These are phyloP conservation scores for Trachelipus rathkii DNA, from an alignment of 1,140 invertebrate species.

Conservation along the genomic window DNA sequence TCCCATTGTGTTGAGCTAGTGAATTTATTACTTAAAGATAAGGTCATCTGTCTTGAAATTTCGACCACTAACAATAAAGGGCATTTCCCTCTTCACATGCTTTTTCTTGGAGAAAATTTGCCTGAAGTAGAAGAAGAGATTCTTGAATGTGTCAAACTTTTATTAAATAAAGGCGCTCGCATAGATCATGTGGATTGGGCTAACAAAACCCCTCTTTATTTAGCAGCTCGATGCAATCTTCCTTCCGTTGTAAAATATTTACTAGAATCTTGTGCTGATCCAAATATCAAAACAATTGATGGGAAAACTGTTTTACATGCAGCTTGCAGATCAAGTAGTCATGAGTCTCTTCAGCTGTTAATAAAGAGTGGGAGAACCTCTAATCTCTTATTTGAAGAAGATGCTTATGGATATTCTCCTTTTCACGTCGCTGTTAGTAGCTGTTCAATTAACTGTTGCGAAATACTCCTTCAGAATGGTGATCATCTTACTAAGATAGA, in stretches of 20 bases:
- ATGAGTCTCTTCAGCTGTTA: slow-evolving; percentile 25
- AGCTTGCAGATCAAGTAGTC: slow-evolving; percentile 28
- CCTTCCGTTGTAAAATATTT: slow-evolving; percentile 29
- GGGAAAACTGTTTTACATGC: slow-evolving; percentile 36
- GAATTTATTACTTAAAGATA: not conserved
- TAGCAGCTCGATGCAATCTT: slow-evolving; percentile 27
- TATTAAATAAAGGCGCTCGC: slow-evolving; percentile 22
- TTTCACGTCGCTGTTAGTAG: slow-evolving; percentile 37
- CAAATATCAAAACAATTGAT: slow-evolving; percentile 13
- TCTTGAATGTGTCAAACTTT: slow-evolving; percentile 10
- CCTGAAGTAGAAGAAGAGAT: slow-evolving; percentile 22
- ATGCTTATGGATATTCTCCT: slow-evolving; percentile 30
- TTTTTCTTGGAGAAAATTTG: slow-evolving; percentile 19
- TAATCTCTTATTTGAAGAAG: slow-evolving; percentile 13
- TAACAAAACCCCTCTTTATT: slow-evolving; percentile 28
- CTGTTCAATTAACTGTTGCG: slow-evolving; percentile 38
- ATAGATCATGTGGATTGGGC: slow-evolving; percentile 25
- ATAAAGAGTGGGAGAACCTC: slow-evolving; percentile 21
- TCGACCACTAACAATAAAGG: slow-evolving; percentile 17
- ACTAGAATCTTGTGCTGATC: slow-evolving; percentile 26
- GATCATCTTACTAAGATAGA: slow-evolving; percentile 38
- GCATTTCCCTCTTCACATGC: slow-evolving; percentile 29
- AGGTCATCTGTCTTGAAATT: not conserved
- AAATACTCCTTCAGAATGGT: slow-evolving; percentile 34
- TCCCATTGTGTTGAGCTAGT: not conserved